These are phyloP conservation scores for Suricata suricatta DNA, from an alignment of 2,113 vertebrate genomes.

Conservation along the genomic window DNA sequence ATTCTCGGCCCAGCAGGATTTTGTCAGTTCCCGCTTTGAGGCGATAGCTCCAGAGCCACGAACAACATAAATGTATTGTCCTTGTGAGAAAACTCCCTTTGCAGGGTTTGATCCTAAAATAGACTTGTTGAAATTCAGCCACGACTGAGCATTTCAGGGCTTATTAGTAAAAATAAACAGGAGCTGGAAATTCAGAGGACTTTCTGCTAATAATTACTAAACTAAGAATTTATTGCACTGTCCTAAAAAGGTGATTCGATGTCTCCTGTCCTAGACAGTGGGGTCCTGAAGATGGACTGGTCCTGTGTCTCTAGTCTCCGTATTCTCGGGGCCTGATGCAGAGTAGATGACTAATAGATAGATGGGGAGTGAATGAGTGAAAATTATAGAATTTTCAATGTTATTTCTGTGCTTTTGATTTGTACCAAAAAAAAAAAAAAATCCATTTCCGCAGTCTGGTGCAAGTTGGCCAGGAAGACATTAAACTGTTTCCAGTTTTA, in stretches of 20 bases:
- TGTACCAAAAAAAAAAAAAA: neutral
- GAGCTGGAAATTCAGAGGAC: neutral
- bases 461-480: conserved; percentile 58
- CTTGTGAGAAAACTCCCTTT: conserved; percentile 25
- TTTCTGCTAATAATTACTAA: neutral
- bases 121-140: conserved; percentile 7
- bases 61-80: neutral
- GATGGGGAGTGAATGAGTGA: neutral
- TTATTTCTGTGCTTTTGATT: conserved; percentile 49
- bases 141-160: conserved; percentile 1
- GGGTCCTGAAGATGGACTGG: neutral
- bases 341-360: neutral
- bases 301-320: neutral
- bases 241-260: neutral
- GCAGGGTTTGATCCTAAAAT: neutral
- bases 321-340: neutral
- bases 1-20: neutral
- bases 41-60: neutral
- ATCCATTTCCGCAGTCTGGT: conserved; percentile 38
- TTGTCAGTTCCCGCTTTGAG: neutral
- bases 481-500: conserved; percentile 49
- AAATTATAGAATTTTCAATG: conserved; percentile 20
- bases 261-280: neutral
- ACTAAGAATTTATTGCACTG: neutral
- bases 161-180: conserved; percentile 19